These are phyloP conservation scores for Steinernema feltiae DNA, from an alignment of 1,140 invertebrate species.

Conservation along the genomic window DNA sequence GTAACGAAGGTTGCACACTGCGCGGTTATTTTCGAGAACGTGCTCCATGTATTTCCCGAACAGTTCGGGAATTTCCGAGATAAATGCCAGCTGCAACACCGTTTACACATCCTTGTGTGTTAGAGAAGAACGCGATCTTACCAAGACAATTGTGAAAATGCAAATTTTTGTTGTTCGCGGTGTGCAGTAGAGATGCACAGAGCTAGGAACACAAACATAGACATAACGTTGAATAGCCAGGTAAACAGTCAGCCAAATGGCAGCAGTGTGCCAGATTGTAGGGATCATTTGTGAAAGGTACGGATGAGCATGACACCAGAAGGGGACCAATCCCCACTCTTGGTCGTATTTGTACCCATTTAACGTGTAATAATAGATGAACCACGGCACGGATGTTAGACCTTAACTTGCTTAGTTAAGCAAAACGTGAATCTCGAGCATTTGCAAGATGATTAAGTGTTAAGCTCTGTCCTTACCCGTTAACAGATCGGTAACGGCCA, in stretches of 20 bases:
- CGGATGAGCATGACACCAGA: constrained; percentile 42
- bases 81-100: constrained; percentile 40
- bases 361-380: constrained; percentile 45
- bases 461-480: constrained; percentile 70
- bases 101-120: constrained; percentile 22
- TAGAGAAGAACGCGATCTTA: constrained; percentile 23
- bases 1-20: constrained; percentile 33
- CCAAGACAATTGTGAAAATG: constrained; percentile 40
- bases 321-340: constrained; percentile 19
- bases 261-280: constrained; percentile 39
- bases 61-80: constrained; percentile 46
- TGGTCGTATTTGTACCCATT: constrained; percentile 33
- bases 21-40: constrained; percentile 23
- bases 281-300: constrained; percentile 35
- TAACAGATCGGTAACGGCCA: constrained; percentile 85
- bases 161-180: constrained; percentile 39
- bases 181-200: constrained; percentile 45
- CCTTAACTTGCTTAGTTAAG: constrained; percentile 12
- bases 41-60: constrained; percentile 42
- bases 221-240: constrained; percentile 51
- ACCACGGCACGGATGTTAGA: constrained; percentile 40
- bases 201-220: constrained; percentile 47
- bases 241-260: constrained; percentile 46
- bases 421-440: no score
- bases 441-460: no score